These are phyloP conservation scores for Cordilura impudica DNA, from an alignment of 2,888 invertebrate species.

Conservation along the genomic window DNA sequence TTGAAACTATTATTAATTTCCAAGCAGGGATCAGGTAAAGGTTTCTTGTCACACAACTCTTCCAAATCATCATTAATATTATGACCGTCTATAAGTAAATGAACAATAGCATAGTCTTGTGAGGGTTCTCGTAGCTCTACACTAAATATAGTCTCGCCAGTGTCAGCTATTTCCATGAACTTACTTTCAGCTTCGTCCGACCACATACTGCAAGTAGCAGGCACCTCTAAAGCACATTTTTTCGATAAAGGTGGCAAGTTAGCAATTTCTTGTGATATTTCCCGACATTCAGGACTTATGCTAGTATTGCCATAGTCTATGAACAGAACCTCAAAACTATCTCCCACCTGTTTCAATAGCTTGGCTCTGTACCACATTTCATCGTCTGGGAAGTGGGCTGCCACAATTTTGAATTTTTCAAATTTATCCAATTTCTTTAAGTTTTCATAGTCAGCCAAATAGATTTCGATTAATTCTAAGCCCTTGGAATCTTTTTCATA, in stretches of 20 bases:
- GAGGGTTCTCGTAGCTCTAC: slow-evolving; percentile 84
- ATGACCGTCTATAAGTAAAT: slow-evolving; percentile 81
- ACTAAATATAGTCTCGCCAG: slow-evolving; percentile 84
- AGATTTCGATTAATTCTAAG: slow-evolving; percentile 81
- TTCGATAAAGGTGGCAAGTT: slow-evolving; percentile 81
- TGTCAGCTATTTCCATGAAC: slow-evolving; percentile 84
- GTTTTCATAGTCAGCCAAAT: slow-evolving; percentile 80
- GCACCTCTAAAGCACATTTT: slow-evolving; percentile 82
- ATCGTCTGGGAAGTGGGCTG: slow-evolving; percentile 83
- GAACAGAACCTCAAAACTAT: slow-evolving; percentile 81
- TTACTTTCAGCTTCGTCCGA: slow-evolving; percentile 82
- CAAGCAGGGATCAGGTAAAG: slow-evolving; percentile 58
- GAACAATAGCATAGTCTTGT: slow-evolving; percentile 83
- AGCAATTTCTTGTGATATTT: slow-evolving; percentile 81
- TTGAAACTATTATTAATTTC: slow-evolving; percentile 64
- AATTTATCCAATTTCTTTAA: slow-evolving; percentile 78
- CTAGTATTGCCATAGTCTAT: slow-evolving; percentile 85
- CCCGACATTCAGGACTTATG: slow-evolving; percentile 80
- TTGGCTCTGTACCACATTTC: slow-evolving; percentile 84
- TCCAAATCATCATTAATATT: slow-evolving; percentile 83
- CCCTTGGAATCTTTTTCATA: slow-evolving; percentile 82
- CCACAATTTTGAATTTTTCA: slow-evolving; percentile 80
- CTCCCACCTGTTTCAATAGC: slow-evolving; percentile 79
- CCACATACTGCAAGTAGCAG: slow-evolving; percentile 82
- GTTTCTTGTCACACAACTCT: slow-evolving; percentile 78